Conservation (phyloP, 2,888 invertebrate species). For the Epinotia demarniana region DNA sequence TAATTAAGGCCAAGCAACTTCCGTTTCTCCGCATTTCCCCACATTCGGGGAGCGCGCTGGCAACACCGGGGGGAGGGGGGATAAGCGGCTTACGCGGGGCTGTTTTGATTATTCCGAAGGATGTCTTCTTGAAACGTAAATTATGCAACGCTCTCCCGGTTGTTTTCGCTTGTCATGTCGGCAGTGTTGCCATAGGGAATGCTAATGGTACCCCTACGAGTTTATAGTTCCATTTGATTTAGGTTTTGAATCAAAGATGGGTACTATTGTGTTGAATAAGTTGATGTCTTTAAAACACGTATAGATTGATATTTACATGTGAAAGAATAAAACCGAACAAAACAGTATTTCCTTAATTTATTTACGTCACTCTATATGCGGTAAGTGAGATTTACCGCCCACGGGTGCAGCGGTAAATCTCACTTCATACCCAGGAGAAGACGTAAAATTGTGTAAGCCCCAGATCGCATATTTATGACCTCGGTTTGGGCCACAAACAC, state of each 20-base stretch:
- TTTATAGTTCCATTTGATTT: conserved; percentile 19
- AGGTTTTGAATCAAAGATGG: conserved; percentile 12
- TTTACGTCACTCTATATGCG: neutral
- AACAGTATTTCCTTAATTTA: neutral
- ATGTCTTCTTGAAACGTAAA: conserved; percentile 82
- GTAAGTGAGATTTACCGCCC: too few relatives aligned
- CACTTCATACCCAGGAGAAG: too few relatives aligned
- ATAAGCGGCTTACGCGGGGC: conserved; percentile 78
- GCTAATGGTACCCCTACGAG: conserved; percentile 29
- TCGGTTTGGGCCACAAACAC: too few relatives aligned
- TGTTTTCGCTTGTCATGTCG: conserved; percentile 46
- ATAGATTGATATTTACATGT: neutral
- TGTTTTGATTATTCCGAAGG: conserved; percentile 84
- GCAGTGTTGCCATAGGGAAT: conserved; percentile 44
- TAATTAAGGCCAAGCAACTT: conserved; percentile 82
- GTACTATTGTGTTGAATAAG: neutral
- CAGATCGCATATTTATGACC: too few relatives aligned
- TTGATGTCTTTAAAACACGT: neutral
- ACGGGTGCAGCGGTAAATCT: too few relatives aligned
- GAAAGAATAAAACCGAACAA: neutral
- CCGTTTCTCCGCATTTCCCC: conserved; percentile 59
- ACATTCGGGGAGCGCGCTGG: conserved; percentile 62
- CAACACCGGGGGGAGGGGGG: conserved; percentile 50
- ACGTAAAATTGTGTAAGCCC: too few relatives aligned
- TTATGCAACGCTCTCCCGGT: conserved; percentile 72